Conservation (phyloP, 2,797 vertebrate species). For the Danio jaintianensis region DNA sequence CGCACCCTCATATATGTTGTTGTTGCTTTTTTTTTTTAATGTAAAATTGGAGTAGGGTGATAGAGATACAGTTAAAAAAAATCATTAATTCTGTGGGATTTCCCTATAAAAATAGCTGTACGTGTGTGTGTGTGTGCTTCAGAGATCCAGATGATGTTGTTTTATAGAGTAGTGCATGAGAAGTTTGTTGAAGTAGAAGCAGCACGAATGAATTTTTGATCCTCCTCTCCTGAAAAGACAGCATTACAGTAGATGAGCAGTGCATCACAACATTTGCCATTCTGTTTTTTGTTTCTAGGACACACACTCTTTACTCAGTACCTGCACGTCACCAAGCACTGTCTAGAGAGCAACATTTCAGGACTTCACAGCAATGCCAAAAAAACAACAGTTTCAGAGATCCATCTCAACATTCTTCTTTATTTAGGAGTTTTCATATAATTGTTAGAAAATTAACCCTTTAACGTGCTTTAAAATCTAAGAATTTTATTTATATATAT, state of each 20-base stretch:
- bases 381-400: not conserved
- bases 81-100: too few species aligned
- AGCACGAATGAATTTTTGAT: conserved; percentile 63
- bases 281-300: conserved; percentile 64
- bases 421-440: not conserved
- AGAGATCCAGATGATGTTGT: conserved; percentile 33
- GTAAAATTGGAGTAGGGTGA: too few species aligned
- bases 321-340: not conserved
- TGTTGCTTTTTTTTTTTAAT: too few species aligned
- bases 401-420: not conserved
- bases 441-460: not conserved
- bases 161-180: not conserved
- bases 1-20: too few species aligned
- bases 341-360: not conserved
- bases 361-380: not conserved
- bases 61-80: too few species aligned
- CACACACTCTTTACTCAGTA: conserved; percentile 26
- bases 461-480: too few species aligned
- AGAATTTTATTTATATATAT: too few species aligned
- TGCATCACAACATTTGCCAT: conserved; percentile 53
- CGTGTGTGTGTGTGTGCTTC: too few species aligned
- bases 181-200: not conserved
- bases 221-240: conserved; percentile 32
- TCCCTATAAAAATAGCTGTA: too few species aligned
- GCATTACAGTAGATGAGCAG: conserved; percentile 57